Evolutionary conservation across 2,888 invertebrate species (phyloP).

Genomic region (Chymomyza caudatula): DNA sequence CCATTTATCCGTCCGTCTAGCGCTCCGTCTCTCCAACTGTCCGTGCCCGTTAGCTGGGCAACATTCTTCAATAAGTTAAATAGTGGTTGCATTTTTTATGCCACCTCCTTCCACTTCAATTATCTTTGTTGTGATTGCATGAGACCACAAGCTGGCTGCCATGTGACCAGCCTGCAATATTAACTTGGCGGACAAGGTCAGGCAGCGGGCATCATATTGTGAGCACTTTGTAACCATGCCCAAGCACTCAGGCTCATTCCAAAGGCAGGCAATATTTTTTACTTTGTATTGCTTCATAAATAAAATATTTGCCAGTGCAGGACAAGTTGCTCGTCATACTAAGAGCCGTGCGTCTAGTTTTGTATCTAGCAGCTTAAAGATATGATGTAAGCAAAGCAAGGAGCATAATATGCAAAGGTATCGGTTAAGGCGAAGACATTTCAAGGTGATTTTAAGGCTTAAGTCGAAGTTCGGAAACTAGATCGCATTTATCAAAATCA

Average conservation of each 20-base stretch:
- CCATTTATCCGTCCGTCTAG: not conserved
- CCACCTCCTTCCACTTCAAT: not conserved
- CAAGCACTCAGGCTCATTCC: not conserved
- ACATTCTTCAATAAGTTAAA: slow-evolving; percentile 2
- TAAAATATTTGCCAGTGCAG: not conserved
- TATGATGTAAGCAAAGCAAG: not conserved
- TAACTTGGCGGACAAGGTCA: not conserved
- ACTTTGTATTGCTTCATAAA: not conserved
- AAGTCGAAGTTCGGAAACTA: too few relatives aligned
- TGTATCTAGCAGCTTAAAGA: not conserved
- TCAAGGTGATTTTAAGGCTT: too few relatives aligned
- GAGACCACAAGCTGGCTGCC: not conserved
- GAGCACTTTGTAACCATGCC: not conserved
- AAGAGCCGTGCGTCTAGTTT: not conserved
- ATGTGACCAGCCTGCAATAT: not conserved
- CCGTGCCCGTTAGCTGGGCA: not conserved
- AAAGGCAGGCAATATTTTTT: not conserved
- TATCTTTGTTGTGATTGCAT: slow-evolving; percentile 3
- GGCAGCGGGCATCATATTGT: not conserved
- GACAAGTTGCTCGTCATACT: not conserved
- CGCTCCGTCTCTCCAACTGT: not conserved
- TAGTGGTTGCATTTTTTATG: slow-evolving; percentile 2
- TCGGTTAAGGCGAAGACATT: too few relatives aligned
- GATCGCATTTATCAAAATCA: too few relatives aligned
- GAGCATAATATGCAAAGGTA: too few relatives aligned